Conservation (phyloP, 2,113 vertebrate genomes). For the Octodon degus region DNA sequence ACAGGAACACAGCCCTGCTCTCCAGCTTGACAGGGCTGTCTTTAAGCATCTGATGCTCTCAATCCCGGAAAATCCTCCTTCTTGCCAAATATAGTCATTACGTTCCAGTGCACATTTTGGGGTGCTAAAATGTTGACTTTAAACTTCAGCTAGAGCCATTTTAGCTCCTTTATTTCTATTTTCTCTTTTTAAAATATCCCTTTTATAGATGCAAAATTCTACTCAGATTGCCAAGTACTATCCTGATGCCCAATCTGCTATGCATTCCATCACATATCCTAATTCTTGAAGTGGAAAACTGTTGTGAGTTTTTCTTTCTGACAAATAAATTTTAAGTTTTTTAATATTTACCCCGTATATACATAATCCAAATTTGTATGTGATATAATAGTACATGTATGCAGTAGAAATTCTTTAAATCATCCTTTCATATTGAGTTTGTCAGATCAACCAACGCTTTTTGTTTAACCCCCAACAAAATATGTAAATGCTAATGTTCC, state of each 20-base stretch:
- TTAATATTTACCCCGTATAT: not conserved
- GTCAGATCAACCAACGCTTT: not conserved
- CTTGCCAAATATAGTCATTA: constrained; percentile 79
- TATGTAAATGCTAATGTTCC: not conserved
- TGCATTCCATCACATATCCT: not conserved
- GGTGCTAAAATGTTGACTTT: constrained; percentile 64
- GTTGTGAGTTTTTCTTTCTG: not conserved
- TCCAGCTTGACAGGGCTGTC: constrained; percentile 75
- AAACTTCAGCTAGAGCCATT: constrained; percentile 67
- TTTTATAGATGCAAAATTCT: constrained; percentile 52
- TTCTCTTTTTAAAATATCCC: constrained; percentile 62
- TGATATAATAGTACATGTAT: not conserved
- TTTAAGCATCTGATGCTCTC: constrained; percentile 71
- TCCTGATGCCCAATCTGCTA: not conserved
- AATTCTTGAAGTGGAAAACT: not conserved
- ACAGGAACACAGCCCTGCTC: constrained; percentile 75
- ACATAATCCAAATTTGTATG: not conserved
- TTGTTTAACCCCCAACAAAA: not conserved
- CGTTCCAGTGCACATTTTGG: constrained; percentile 61
- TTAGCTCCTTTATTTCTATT: constrained; percentile 63
- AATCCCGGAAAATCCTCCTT: constrained; percentile 71
- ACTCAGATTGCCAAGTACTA: constrained; percentile 34
- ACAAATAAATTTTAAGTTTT: not conserved
- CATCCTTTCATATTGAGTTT: not conserved
- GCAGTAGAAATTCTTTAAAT: constrained; percentile 42